Conservation (phyloP, 1,140 invertebrate species). For the Cydia splendana region DNA sequence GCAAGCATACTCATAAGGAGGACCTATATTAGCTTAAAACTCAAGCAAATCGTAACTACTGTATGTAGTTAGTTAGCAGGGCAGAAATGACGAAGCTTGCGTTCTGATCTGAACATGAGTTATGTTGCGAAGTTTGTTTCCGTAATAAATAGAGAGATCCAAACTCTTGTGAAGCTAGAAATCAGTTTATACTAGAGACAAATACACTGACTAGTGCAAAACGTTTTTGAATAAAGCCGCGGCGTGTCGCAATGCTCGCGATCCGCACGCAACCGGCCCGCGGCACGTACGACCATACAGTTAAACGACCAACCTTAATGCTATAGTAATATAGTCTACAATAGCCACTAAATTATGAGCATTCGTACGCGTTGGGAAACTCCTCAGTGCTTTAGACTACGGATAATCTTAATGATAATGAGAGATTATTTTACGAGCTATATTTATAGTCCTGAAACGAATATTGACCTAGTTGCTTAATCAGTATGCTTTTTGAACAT, state of each 20-base stretch:
- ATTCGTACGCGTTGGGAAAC: conserved; percentile 21
- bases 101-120: no score
- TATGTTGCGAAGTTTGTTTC: no score
- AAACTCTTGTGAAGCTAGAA: neutral
- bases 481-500: neutral
- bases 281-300: conserved; percentile 1
- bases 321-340: neutral
- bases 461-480: conserved; percentile 19
- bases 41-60: no score
- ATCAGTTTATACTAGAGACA: neutral
- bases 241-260: conserved; percentile 9
- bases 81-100: no score
- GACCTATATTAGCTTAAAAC: no score
- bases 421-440: conserved; percentile 16
- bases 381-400: neutral
- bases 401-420: conserved; percentile 27
- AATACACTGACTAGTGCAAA: neutral
- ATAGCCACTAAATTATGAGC: neutral
- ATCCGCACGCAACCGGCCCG: conserved; percentile 16
- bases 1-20: no score
- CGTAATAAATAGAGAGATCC: no score
- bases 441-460: conserved; percentile 7
- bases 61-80: no score
- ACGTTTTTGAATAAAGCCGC: neutral
- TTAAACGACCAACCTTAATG: neutral